These are phyloP conservation scores for Paratrypauchen microcephalus DNA, from an alignment of 2,797 vertebrate species.

Conservation along the genomic window DNA sequence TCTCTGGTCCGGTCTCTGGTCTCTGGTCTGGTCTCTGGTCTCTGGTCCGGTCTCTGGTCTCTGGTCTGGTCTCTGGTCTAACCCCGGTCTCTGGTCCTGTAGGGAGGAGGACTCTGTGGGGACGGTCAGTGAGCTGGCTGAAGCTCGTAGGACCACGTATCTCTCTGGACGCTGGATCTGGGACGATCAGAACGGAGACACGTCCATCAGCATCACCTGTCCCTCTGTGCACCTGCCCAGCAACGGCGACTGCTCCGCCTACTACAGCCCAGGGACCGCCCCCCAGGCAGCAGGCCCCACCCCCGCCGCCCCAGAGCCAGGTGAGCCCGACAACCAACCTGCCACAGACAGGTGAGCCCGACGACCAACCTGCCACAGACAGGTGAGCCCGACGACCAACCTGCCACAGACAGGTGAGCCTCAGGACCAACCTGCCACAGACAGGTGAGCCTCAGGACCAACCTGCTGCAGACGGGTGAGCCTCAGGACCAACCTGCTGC, in stretches of 20 bases:
- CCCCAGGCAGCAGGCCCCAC: neutral
- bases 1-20: too few species aligned
- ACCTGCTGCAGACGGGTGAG: too few species aligned
- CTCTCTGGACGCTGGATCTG: conserved; percentile 97
- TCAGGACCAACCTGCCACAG: too few species aligned
- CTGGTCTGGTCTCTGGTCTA: neutral
- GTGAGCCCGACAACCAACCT: neutral
- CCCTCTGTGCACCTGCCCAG: conserved; percentile 89
- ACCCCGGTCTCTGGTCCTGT: conserved; percentile 4
- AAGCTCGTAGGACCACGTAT: conserved; percentile 93
- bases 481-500: too few species aligned
- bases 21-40: too few species aligned
- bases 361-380: too few species aligned
- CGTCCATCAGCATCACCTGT: conserved; percentile 93
- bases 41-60: too few species aligned
- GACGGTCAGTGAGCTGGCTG: conserved; percentile 94
- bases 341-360: too few species aligned
- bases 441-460: too few species aligned
- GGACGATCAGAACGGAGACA: conserved; percentile 95
- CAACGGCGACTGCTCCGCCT: conserved; percentile 95
- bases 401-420: too few species aligned
- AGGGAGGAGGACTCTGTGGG: conserved; percentile 82
- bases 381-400: too few species aligned
- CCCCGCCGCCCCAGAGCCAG: neutral
- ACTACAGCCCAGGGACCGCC: conserved; percentile 84